Percentiles rank a stretch among this genome's conserved stretches.
Evolutionary conservation across 2,888 invertebrate genomes (phyloP).

Genomic region (Seira ritae): DNA sequence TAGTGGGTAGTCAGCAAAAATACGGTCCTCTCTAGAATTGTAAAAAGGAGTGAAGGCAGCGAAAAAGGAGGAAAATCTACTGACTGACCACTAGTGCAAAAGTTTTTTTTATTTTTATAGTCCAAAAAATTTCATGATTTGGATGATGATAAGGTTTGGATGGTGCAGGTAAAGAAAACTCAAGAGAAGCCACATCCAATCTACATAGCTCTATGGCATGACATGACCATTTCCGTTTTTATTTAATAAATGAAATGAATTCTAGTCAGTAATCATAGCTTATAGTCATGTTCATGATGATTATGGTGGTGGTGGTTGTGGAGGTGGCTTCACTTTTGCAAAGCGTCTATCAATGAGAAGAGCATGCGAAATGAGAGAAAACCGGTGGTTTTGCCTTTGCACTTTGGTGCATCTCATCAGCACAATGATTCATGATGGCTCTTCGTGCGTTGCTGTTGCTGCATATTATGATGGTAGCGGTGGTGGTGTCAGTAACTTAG

Average conservation of each 20-base stretch:
- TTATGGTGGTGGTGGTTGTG: background rate
- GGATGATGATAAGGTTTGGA: conserved; percentile 26
- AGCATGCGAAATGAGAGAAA: conserved; percentile 9
- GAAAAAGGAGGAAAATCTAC: conserved; percentile 8
- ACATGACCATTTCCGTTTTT: conserved; percentile 49
- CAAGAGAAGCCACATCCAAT: conserved; percentile 34
- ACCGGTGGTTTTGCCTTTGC: background rate
- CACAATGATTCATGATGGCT: no score
- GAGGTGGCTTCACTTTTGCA: no score
- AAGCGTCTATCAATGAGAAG: background rate
- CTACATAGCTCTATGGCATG: no score
- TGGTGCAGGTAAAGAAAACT: conserved; percentile 26
- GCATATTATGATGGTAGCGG: background rate
- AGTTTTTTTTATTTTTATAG: conserved; percentile 27
- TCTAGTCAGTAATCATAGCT: background rate
- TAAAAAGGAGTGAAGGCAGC: background rate
- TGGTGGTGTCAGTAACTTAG: background rate
- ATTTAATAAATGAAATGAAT: conserved; percentile 17
- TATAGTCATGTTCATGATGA: background rate
- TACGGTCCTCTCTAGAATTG: background rate
- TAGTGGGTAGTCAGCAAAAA: conserved; percentile 52
- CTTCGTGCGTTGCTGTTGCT: no score
- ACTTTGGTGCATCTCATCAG: background rate
- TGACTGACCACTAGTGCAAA: conserved; percentile 7
- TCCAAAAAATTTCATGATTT: conserved; percentile 42